Base-by-base conservation (phyloP, 2,888 invertebrate genomes). In the Poecilobothrus nobilitatus region DNA sequence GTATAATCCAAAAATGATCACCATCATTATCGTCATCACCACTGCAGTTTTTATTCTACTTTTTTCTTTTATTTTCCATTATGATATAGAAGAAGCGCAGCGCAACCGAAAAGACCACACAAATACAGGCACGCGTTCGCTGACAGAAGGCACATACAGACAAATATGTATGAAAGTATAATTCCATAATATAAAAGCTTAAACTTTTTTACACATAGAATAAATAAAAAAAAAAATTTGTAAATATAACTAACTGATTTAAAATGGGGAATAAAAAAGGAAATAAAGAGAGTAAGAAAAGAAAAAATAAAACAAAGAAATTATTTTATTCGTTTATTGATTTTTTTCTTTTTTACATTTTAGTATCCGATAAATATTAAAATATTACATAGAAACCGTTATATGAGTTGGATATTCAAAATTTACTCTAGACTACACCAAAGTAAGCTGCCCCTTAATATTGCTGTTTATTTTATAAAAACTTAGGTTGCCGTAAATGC, bases 51-150 rank as follows among this genome's bases (percentile, higher is more conserved):
- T 41, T 12, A 6, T 41, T 12, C 7, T 41, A 4, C 5, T 27
- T 27, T 27, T 27, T 27, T 27, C 5, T 27, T 27, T 27, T 27
- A 4, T 27, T 27, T 27, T 3, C 9, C 66, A 69, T 53, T 69
- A 69, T 64, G 66, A 21, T 65, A 33, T 64, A 64, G 27, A 22
- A 22, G 6, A 53, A 53, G 27, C 18, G 64, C 9, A 64, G 64
- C 9, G 12, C 64, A 44, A 61, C 75, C 73, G 74, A 63, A 21
- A 62, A 75, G 81, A 81, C 81, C 81, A 81, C 81, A 81, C 81
- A 81, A 76, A 81, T 78, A 81, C 80, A 81, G 81, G 81, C 81
- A 81, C 81, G 81, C 81, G 81, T 80, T 81, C 75, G 80, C 79
- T 80, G 81, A 80, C 81, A 81, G 80, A 79, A 79, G 79, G 78